Percentiles rank a stretch among this genome's conserved stretches.
These are phyloP conservation scores for Psylliodes chrysocephalus DNA, from an alignment of 2,888 invertebrate species.

Conservation along the genomic window DNA sequence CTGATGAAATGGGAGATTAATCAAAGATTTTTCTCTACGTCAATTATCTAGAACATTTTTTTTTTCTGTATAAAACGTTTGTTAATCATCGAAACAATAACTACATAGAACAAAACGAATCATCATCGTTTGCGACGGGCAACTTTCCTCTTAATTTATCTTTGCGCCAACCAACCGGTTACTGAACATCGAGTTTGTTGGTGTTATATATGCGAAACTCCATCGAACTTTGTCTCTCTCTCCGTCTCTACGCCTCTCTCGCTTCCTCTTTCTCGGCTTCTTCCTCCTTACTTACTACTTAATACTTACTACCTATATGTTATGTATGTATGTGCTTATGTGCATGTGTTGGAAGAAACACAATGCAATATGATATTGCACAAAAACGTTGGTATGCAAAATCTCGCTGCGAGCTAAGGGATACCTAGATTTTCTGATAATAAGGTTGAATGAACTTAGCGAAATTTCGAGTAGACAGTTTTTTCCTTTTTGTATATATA, in stretches of 20 bases:
- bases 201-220: conserved; percentile 37
- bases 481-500: too few species aligned
- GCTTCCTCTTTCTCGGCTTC: not conserved
- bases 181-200: conserved; percentile 36
- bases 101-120: conserved; percentile 15
- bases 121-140: conserved; percentile 10
- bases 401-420: conserved; percentile 32
- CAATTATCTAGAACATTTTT: too few species aligned
- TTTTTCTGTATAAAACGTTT: too few species aligned
- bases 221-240: too few species aligned
- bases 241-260: conserved; percentile 5
- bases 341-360: conserved; percentile 32
- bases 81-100: not conserved
- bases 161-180: conserved; percentile 39
- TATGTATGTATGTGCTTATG: conserved; percentile 31
- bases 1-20: too few species aligned
- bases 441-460: conserved; percentile 30
- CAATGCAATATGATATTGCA: conserved; percentile 41
- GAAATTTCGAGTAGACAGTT: not conserved
- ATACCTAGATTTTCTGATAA: conserved; percentile 39
- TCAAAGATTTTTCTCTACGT: too few species aligned
- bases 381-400: conserved; percentile 40
- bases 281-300: not conserved
- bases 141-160: conserved; percentile 42
- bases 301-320: conserved; percentile 26